Evolutionary conservation across 2,113 vertebrate species (phyloP), one percentile per base, ranked within the genome.

Genomic region (Gnathonemus longibarbis): DNA sequence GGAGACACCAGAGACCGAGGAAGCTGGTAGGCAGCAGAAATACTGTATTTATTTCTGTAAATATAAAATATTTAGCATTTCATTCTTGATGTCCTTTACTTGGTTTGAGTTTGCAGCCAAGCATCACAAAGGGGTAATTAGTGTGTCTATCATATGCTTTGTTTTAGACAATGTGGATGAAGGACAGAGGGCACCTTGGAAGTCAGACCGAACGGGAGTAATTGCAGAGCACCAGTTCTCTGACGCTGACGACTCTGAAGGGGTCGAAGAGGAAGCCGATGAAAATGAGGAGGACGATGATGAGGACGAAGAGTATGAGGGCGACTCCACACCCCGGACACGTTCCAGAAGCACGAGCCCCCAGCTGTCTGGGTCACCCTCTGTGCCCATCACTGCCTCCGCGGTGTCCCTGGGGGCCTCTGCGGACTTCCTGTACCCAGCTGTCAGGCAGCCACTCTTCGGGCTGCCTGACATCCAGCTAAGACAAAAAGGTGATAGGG

Each of bases 141-240:
- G 17, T 49, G 5, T 48, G 45, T 13, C 39, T 45, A 48, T 48
- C 11, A 24, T 31, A 66, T 91, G 1, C 49, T 27, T 92, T 39
- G 56, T 93, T 90, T 80, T 52, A 90, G 90, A 93, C 83, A 85
- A 92, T 94, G 93, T 91, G 74, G 98, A 99, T 90, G 97, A 98
- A 89, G 94, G 94, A 92, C 97, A 97, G 88, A 97, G 96, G 90
- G 96, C 96, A 35, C 90, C 95, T 31, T 95, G 95, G 91, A 98
- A 98, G 93, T 93, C 95, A 21, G 96, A 95, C 90, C 87, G 95
- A 92, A 91, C 94, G 35, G 94, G 94, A 58, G 91, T 96, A 58
- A 94, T 96, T 89, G 92, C 95, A 84, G 98, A 98, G 89, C 98
- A 99, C 91, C 98, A 99, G 94, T 99, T 99, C 96, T 99, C 98